phyloP scores from a whole-genome alignment of 2,797 vertebrate species.

The Diplodus puntazzo region DNA sequence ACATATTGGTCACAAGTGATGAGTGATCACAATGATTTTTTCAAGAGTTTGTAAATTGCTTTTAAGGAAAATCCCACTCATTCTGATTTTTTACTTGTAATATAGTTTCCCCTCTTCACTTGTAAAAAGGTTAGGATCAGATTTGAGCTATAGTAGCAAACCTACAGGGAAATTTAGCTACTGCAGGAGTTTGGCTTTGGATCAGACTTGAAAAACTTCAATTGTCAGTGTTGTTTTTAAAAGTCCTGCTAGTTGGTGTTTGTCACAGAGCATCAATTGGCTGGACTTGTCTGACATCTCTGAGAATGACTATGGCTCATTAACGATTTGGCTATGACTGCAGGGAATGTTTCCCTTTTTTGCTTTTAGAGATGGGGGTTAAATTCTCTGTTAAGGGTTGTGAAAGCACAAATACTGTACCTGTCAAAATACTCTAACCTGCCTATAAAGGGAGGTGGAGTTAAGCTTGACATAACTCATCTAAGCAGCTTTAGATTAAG shows the following conservation, averaged over 20 bases:
- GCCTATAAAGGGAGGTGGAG: not conserved
- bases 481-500: not conserved
- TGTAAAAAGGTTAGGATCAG: conserved; percentile 22
- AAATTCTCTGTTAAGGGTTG: not conserved
- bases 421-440: conserved; percentile 13
- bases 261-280: conserved; percentile 6
- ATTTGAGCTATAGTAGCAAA: conserved; percentile 18
- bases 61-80: no score
- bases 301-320: conserved; percentile 24
- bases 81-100: not conserved
- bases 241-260: conserved; percentile 3
- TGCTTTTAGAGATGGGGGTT: not conserved
- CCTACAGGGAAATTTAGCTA: conserved; percentile 38
- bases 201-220: conserved; percentile 26
- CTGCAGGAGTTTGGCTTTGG: conserved; percentile 30
- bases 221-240: not conserved
- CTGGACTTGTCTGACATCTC: conserved; percentile 1
- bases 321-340: not conserved
- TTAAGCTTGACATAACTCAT: not conserved
- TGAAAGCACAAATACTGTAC: conserved; percentile 17
- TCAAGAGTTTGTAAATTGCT: no score
- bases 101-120: not conserved
- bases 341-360: not conserved
- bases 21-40: no score
- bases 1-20: no score